Base-by-base conservation (phyloP, 2,888 invertebrate genomes). In the Aporophyla nigra region DNA sequence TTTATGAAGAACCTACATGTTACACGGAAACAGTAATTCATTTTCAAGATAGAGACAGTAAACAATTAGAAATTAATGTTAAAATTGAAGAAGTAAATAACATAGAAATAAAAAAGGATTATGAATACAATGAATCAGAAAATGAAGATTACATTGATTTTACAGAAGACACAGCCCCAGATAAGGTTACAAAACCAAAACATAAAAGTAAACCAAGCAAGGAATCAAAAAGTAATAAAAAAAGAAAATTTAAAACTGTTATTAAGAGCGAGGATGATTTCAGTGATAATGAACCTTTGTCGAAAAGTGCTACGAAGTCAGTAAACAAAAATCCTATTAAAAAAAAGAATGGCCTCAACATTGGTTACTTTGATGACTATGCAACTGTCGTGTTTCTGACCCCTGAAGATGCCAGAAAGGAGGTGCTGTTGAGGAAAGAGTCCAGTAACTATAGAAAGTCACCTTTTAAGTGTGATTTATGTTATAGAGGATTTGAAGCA, bases 391-490 rank as follows among this genome's bases (percentile, higher is more conserved):
- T 84, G 16, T 83, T 87, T 33, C 74, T 93, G 59, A 90, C 86
- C 5, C 85, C 85, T 24, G 92, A 92, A 59, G 91, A 92, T 27
- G 92, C 93, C 6, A 88, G 74, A 71, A 87, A 86, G 21, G 93
- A 93, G 76, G 76, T 93, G 6, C 72, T 90, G 19, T 72, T 90
- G 49, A 89, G 92, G 80, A 93, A 91, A 79, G 89, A 92, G 51
- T 88, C 92, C 4, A 88, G 79, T 76, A 93, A 93, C 80, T 93
- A 91, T 59, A 90, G 87, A 56, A 86, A 82, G n/a, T 88, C 89
- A 19, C 82, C 83, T 1, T 92, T 85, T 49, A 93, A 92, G 79
- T 93, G 92, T 86, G 87, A 90, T n/a, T 78, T 90, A 53, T 93
- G 92, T 54, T 93, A 83, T 61, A 89, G 90, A 84, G 93, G 92